Evolutionary conservation across 2,888 invertebrate species (phyloP), one percentile per base, ranked within the genome.

Genomic region (Cosmopolites sordidus): DNA sequence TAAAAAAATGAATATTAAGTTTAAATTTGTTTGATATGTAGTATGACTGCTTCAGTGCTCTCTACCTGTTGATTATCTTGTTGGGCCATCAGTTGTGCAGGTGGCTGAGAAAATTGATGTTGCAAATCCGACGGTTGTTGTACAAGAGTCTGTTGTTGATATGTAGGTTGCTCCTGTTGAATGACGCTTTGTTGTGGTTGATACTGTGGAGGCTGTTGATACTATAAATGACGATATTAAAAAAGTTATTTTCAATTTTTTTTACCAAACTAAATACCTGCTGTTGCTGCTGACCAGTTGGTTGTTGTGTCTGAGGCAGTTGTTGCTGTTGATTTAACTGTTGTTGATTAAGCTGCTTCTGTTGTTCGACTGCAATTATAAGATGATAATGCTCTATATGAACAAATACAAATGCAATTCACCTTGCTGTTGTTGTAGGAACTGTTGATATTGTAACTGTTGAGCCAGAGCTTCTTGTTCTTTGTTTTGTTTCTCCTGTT

Each of bases 351-450:
- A 52, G 51, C 45, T 58, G 59, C 14, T n/a, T 43, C 14, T 54
- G 49, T 42, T 54, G 54, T 12, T 54, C 46, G 16, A 37, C 43
- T 54, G 22, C 3, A 47, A 47, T 16, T 16, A 14, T 5, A 29
- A 8, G 22, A 8, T 57, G 60, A 22, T 9, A 38, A 17, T 44
- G 54, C 14, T 65, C 57, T 33, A 68, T 62, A 44, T 70, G 70
- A 60, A 22, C 22, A 8, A 5, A 5, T 22, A 37, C 14, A 6
- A 14, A 16, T 14, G 15, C 9, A 16, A 2, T 16, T 12, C 11
- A 40, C 80, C 81, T 30, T 82, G 73, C 56, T 80, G 75, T 33
- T 76, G 76, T 65, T 82, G 80, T 71, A 83, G 76, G 43, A 78
- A 76, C 54, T 78, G 77, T 62, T 80, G 78, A 62, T 80, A 80